Percentiles rank a stretch among this genome's conserved stretches.
These are phyloP conservation scores for Melangyna quadrimaculata DNA, from an alignment of 2,888 invertebrate species.

Conservation along the genomic window DNA sequence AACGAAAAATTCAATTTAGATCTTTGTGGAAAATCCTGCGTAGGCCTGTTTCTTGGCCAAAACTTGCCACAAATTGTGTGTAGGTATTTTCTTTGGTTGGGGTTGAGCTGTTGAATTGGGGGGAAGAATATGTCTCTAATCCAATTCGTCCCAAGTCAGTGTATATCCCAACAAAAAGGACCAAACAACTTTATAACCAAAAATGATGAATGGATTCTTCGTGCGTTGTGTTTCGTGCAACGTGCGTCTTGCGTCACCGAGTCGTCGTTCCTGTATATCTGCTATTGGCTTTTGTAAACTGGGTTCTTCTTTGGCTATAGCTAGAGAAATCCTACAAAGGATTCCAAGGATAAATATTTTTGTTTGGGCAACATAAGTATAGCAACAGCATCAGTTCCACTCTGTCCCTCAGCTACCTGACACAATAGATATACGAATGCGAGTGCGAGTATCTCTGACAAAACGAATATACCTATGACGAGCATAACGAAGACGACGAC, in stretches of 20 bases:
- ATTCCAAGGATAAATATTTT: slow-evolving; percentile 69
- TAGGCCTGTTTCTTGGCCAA: slow-evolving; percentile 53
- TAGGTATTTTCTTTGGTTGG: neutral
- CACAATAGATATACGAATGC: slow-evolving; percentile 10
- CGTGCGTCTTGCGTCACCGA: no score
- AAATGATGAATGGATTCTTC: slow-evolving; percentile 66
- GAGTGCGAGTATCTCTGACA: neutral
- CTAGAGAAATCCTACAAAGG: slow-evolving; percentile 42
- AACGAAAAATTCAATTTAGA: slow-evolving; percentile 64
- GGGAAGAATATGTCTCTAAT: slow-evolving; percentile 28
- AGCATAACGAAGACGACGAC: neutral
- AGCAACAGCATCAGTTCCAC: slow-evolving; percentile 17
- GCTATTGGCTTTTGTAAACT: slow-evolving; percentile 9
- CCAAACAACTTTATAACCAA: slow-evolving; percentile 66
- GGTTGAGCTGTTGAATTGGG: neutral
- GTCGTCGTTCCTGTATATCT: neutral
- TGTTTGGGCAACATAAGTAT: slow-evolving; percentile 60
- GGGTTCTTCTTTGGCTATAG: neutral
- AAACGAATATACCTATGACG: neutral
- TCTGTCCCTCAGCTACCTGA: slow-evolving; percentile 16
- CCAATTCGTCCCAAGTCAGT: slow-evolving; percentile 56
- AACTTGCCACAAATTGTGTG: slow-evolving; percentile 60
- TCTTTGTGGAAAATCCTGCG: slow-evolving; percentile 66
- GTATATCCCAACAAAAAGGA: slow-evolving; percentile 20
- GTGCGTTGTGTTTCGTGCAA: no score